Percentiles rank a stretch among this genome's conserved stretches.
Conservation (phyloP, 2,113 vertebrate genomes). For the Salminus brasiliensis region DNA sequence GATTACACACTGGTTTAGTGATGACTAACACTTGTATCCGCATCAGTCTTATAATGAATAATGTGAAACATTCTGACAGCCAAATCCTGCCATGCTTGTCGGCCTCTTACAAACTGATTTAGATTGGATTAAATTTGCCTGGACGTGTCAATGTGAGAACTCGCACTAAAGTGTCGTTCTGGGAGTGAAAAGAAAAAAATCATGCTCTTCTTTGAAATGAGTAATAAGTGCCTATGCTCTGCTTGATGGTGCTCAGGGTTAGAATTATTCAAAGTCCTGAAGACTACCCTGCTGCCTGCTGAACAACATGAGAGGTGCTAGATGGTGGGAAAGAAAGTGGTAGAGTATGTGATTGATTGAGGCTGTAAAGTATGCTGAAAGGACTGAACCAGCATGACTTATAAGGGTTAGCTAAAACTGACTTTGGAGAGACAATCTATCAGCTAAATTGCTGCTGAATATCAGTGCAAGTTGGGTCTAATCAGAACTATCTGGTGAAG, state of each 20-base stretch:
- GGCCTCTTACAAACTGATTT: neutral
- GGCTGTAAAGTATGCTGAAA: neutral
- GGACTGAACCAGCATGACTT: neutral
- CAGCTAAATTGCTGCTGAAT: neutral
- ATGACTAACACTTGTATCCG: neutral
- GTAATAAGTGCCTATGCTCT: neutral
- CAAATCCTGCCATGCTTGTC: neutral
- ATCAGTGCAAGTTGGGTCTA: neutral
- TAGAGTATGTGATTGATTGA: neutral
- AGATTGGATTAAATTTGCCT: neutral
- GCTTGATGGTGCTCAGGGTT: neutral
- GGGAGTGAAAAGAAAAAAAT: too few relatives aligned
- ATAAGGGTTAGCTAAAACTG: neutral
- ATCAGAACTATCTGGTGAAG: neutral
- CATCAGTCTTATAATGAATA: neutral
- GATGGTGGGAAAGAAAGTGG: neutral
- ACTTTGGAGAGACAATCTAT: neutral
- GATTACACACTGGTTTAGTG: slow-evolving; percentile 21
- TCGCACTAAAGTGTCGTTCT: neutral
- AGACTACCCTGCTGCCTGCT: too few relatives aligned
- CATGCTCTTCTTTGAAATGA: neutral
- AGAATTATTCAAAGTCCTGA: neutral
- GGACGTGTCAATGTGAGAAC: neutral
- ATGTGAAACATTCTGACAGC: slow-evolving; percentile 8
- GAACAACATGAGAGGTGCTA: too few relatives aligned